Conservation (phyloP, 2,113 vertebrate species). For the Halcyon malimbica region DNA sequence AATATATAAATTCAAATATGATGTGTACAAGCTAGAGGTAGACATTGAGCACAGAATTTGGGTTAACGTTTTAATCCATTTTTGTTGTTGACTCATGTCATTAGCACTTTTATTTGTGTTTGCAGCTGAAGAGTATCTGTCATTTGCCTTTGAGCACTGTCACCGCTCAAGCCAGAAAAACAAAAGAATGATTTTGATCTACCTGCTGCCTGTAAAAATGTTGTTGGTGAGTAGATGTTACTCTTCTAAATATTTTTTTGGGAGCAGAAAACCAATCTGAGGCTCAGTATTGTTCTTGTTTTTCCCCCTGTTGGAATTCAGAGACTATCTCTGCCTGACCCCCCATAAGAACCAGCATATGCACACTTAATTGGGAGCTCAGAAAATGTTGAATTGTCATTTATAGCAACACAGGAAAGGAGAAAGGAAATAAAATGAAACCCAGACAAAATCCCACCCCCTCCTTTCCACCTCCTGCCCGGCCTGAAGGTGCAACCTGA, state of each 20-base stretch:
- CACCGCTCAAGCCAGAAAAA: slow-evolving; percentile 95
- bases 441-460: fast-evolving
- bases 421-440: not conserved
- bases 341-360: not conserved
- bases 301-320: not conserved
- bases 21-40: not conserved
- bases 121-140: slow-evolving; percentile 92
- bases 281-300: not conserved
- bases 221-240: slow-evolving; percentile 82
- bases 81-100: not conserved
- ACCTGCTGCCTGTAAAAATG: slow-evolving; percentile 97
- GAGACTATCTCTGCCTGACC: not conserved
- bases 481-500: not conserved
- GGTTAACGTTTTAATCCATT: not conserved
- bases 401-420: not conserved
- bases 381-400: not conserved
- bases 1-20: not conserved
- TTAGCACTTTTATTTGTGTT: not conserved
- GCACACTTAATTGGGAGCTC: not conserved
- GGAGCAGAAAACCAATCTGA: not conserved
- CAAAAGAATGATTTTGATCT: slow-evolving; percentile 96
- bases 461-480: not conserved
- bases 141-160: slow-evolving; percentile 92
- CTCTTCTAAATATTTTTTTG: not conserved
- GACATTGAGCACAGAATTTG: not conserved